These are phyloP conservation scores for Penaeus japonicus DNA, from an alignment of 1,140 invertebrate species.

Conservation along the genomic window DNA sequence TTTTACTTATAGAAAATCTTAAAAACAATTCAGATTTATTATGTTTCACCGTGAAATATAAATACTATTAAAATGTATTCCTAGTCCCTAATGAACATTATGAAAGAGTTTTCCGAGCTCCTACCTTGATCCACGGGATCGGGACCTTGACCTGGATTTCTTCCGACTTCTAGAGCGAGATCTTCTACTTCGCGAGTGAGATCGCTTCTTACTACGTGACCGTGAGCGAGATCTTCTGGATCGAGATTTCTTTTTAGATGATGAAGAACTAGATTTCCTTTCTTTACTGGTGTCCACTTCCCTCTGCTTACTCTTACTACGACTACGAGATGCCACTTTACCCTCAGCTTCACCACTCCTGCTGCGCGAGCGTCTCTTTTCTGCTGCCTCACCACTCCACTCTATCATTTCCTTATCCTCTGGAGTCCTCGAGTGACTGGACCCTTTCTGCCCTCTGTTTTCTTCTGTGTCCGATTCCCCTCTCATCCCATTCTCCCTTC, in stretches of 20 bases:
- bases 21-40: too few species aligned
- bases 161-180: slow-evolving; percentile 10
- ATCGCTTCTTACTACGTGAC: slow-evolving; percentile 16
- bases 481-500: slow-evolving; percentile 39
- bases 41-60: background rate
- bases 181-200: slow-evolving; percentile 7
- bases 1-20: background rate
- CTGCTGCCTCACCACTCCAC: background rate
- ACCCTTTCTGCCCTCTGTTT: background rate
- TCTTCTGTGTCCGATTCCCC: background rate
- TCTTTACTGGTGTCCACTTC: slow-evolving; percentile 19
- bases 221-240: slow-evolving; percentile 22
- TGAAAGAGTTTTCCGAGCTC: background rate
- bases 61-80: background rate
- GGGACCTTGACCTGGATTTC: slow-evolving; percentile 22
- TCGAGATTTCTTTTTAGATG: slow-evolving; percentile 13
- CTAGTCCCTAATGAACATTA: background rate
- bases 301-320: slow-evolving; percentile 39
- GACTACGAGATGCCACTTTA: background rate
- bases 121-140: background rate
- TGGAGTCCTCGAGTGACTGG: slow-evolving; percentile 17
- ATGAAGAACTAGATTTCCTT: slow-evolving; percentile 4
- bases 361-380: slow-evolving; percentile 23
- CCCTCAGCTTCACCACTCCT: too few species aligned
- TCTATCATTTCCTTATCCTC: slow-evolving; percentile 1